A percentile compares a stretch with the other conserved stretches of the same genome.
Conservation (phyloP, 1,140 invertebrate species). For the Eufriesea mexicana region DNA sequence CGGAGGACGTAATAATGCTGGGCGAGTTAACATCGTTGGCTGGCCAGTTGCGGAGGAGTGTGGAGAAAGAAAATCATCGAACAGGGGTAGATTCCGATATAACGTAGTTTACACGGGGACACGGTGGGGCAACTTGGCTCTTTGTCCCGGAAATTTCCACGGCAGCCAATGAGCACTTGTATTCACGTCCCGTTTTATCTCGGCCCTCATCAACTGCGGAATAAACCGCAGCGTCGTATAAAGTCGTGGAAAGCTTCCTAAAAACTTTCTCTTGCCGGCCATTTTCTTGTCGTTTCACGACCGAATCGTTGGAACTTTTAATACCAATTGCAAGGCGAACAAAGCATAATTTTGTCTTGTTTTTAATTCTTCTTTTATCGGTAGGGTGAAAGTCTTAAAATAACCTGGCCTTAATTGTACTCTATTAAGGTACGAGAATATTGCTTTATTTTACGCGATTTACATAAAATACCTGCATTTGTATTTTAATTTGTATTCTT, state of each 20-base stretch:
- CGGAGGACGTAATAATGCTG: neutral
- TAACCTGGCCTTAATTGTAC: too few species aligned
- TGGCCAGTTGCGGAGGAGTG: neutral
- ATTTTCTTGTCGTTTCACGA: conserved; percentile 16
- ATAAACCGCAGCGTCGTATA: conserved; percentile 23
- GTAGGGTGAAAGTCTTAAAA: too few species aligned
- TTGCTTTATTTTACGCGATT: too few species aligned
- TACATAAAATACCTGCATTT: too few species aligned
- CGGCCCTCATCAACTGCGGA: conserved; percentile 35
- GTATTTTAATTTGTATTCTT: too few species aligned
- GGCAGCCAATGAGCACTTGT: conserved; percentile 27
- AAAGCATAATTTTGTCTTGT: neutral
- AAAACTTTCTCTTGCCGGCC: conserved; percentile 17
- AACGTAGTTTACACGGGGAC: neutral
- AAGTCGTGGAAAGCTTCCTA: conserved; percentile 27
- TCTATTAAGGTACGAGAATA: too few species aligned
- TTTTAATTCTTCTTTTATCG: neutral
- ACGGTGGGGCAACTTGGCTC: conserved; percentile 35
- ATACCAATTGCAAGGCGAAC: conserved; percentile 11
- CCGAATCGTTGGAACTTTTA: conserved; percentile 11
- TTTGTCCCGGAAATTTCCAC: conserved; percentile 52
- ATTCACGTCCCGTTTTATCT: conserved; percentile 35
- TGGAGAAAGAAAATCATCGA: neutral
- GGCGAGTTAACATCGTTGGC: too few species aligned
- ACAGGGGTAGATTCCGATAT: neutral